phyloP scores from a whole-genome alignment of 2,888 invertebrate species.

The Phortica okadai region DNA sequence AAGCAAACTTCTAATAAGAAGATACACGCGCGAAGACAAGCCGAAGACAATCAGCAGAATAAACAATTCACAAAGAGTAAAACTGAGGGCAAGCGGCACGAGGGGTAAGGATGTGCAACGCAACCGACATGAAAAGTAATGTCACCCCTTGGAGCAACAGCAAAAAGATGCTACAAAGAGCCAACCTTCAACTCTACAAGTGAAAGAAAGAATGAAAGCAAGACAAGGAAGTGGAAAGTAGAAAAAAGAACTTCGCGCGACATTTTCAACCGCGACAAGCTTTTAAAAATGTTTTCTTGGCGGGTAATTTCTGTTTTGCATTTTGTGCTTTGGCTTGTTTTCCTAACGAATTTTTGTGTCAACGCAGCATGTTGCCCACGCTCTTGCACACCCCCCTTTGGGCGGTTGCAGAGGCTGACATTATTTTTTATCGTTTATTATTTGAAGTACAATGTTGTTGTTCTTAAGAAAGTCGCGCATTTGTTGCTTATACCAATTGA shows the following conservation, averaged over 20 bases:
- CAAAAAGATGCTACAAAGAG: constrained; percentile 29
- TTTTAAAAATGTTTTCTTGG: constrained; percentile 50
- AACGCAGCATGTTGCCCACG: constrained; percentile 53
- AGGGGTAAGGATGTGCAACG: constrained; percentile 44
- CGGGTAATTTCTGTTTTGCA: constrained; percentile 37
- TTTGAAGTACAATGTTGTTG: constrained; percentile 28
- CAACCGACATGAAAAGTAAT: constrained; percentile 72
- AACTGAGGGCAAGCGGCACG: neutral
- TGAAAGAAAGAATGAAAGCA: neutral
- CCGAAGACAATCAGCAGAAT: constrained; percentile 65
- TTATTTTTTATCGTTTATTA: constrained; percentile 55
- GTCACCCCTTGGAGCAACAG: constrained; percentile 67
- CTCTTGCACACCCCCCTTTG: neutral
- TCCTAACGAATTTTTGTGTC: constrained; percentile 57
- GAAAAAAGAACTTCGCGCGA: constrained; percentile 22
- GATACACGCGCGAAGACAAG: constrained; percentile 40
- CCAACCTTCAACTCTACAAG: constrained; percentile 17
- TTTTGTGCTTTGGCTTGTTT: constrained; percentile 42
- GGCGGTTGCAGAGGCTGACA: constrained; percentile 37
- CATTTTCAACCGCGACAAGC: constrained; percentile 31
- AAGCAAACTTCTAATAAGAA: constrained; percentile 32
- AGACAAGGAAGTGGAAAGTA: neutral
- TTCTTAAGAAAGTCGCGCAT: constrained; percentile 1
- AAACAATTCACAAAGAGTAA: constrained; percentile 56
- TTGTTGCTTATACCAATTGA: constrained; percentile 19